phyloP scores from a whole-genome alignment of 2,797 vertebrate species.

The Myotis pilosus region DNA sequence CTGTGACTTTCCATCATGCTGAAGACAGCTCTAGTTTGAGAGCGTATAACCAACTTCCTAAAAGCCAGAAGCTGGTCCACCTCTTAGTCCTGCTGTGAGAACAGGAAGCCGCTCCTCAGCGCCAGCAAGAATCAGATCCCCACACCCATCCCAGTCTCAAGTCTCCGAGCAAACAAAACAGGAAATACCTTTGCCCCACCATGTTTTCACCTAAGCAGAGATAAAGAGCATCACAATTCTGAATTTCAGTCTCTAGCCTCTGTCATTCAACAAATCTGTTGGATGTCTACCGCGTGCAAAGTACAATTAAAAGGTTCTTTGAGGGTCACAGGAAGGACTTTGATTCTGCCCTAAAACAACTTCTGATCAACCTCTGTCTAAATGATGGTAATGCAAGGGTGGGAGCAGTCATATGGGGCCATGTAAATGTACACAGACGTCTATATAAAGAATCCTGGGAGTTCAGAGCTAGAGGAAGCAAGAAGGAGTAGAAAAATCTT shows the following conservation, averaged over 20 bases:
- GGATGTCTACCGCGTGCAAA: background rate
- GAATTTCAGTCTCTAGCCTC: background rate
- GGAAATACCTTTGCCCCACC: background rate
- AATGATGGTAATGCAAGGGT: background rate
- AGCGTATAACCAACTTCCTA: background rate
- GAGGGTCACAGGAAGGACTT: conserved; percentile 11
- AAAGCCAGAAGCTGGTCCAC: background rate
- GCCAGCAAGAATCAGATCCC: background rate
- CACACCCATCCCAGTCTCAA: background rate
- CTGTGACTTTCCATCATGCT: background rate
- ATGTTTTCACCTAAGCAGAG: background rate
- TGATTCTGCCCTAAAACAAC: background rate
- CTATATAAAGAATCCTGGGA: background rate
- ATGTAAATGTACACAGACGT: background rate
- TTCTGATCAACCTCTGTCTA: background rate
- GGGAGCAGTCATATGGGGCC: background rate
- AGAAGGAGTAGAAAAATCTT: background rate
- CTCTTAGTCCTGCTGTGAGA: background rate
- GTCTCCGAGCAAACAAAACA: background rate
- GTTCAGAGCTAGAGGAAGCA: background rate
- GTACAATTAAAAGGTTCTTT: background rate
- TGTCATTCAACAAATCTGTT: background rate
- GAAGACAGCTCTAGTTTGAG: background rate
- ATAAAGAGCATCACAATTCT: background rate
- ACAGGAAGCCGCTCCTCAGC: background rate